phyloP scores from a whole-genome alignment of 2,113 vertebrate species.

The Colossoma macropomum region DNA sequence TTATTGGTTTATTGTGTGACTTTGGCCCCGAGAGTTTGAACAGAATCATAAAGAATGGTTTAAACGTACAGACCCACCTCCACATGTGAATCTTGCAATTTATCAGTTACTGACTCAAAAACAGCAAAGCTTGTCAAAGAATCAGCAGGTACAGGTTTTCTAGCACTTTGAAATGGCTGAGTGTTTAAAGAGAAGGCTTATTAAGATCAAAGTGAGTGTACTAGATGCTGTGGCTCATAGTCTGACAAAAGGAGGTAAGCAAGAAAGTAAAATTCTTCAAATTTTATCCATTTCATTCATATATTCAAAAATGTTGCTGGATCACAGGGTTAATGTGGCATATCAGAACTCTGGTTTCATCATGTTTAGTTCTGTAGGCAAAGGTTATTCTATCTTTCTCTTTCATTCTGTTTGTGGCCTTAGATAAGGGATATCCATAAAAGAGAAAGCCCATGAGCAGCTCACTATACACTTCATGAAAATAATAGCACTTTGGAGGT shows the following conservation, averaged over 20 bases:
- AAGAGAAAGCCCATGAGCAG: neutral
- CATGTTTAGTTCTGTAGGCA: neutral
- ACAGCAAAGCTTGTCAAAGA: neutral
- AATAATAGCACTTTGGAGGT: neutral
- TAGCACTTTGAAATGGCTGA: constrained; percentile 24
- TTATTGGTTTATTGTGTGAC: constrained; percentile 22
- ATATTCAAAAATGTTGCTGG: neutral
- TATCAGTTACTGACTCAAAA: neutral
- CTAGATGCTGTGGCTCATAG: constrained; percentile 16
- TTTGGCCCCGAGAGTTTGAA: neutral
- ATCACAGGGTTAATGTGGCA: neutral
- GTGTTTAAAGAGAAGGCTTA: constrained; percentile 31
- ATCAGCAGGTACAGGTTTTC: no score
- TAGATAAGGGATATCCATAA: neutral
- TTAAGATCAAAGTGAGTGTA: constrained; percentile 36
- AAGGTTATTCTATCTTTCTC: neutral
- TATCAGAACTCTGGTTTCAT: neutral
- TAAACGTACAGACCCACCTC: neutral
- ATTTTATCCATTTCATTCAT: no score
- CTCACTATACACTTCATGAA: neutral
- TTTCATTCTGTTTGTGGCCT: neutral
- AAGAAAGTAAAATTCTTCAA: neutral
- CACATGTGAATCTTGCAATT: neutral
- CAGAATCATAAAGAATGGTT: neutral
- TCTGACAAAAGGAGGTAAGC: neutral